Conservation (phyloP, 64 coral and sea anemone genomes). For the Stylophora pistillata region DNA sequence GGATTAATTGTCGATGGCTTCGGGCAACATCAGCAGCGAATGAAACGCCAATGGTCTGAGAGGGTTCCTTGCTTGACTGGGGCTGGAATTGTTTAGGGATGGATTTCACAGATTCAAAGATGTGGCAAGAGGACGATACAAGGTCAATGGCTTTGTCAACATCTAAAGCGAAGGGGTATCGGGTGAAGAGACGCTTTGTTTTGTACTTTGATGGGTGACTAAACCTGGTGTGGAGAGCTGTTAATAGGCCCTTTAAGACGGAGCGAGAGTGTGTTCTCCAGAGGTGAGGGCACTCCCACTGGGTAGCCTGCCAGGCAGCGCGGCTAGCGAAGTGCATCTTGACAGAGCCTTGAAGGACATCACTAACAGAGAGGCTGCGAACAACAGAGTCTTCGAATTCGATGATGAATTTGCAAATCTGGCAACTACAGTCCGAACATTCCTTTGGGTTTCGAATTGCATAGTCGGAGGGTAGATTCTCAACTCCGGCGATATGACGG, state of each 20-base stretch:
- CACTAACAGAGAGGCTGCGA: constrained; percentile 24
- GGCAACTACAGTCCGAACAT: no score
- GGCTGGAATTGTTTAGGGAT: background rate
- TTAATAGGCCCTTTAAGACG: no score
- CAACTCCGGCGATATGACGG: no score
- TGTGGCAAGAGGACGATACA: background rate
- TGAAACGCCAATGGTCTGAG: background rate
- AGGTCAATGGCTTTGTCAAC: background rate
- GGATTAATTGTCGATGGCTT: background rate
- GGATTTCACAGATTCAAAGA: background rate
- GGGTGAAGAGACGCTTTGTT: background rate
- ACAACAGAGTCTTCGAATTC: no score
- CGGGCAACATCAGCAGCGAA: background rate
- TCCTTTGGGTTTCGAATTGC: no score
- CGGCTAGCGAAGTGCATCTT: constrained; percentile 45
- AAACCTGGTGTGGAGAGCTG: no score
- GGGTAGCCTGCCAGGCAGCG: constrained; percentile 32
- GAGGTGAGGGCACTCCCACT: no score
- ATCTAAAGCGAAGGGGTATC: background rate
- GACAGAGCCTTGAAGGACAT: constrained; percentile 28
- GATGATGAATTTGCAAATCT: no score
- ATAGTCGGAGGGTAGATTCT: no score
- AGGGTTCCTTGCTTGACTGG: background rate
- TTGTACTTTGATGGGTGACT: background rate
- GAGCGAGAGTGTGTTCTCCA: no score